Evolutionary conservation across 2,888 invertebrate genomes (phyloP), one percentile per base, ranked within the genome.

Genomic region (Aleiodes testaceus): DNA sequence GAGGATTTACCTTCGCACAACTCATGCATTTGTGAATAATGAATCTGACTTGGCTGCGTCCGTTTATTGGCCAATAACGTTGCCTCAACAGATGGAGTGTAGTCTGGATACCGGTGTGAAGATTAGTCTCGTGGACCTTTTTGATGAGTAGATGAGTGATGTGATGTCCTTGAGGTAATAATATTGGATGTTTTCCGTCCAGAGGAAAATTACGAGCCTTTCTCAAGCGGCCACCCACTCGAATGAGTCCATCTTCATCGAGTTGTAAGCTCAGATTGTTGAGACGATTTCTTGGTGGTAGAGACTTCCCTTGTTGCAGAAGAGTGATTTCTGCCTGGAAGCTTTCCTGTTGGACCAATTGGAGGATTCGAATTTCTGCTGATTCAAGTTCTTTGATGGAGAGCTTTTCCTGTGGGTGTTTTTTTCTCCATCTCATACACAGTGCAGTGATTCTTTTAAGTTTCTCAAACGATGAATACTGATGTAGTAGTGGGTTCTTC

Each of bases 251-350:
- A 36, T 71, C 30, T 3, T 75, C 66, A 50, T 79, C 78, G n/a
- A 81, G 66, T 49, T 75, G 78, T 22, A 76, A 77, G 64, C 70
- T 73, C 18, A 76, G 66, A 1, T 72, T 71, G 6, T 70, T 61
- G 18, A 77, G 42, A 11, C 73, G 75, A 49, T 67, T 75, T 20
- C 74, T 76, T 12, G 47, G 16, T 36, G 69, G 44, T 49, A 76
- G 71, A 20, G 72, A 16, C 22, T 61, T 53, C 5, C 55, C 49
- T 44, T 67, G 30, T 69, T 66, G n/a, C 12, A 73, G 44, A 6
- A 36, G 30, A 5, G 55, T 6, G 6, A 75, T 3, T 47, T 74
- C 73, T 3, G 42, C 30, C 16, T 18, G 42, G 26, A 73, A 75
- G 2, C 49, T n/a, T 6, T 26, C 16, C n/a, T 45, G 36, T 67